Evolutionary conservation across 1,140 invertebrate species (phyloP).

Genomic region (Brachionus manjavacas): DNA sequence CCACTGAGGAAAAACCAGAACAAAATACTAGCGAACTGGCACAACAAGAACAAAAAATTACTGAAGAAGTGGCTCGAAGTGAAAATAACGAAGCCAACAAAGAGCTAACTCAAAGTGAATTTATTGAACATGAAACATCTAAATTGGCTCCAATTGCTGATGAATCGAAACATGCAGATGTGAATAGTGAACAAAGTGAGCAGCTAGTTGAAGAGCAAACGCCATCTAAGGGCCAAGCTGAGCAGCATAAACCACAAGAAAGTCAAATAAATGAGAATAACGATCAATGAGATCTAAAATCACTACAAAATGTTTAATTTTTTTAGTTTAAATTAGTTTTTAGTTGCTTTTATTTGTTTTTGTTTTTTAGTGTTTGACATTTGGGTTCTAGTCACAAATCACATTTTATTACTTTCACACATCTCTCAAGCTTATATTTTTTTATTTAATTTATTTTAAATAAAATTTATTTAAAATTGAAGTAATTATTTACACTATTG

Average conservation of each 20-base stretch:
- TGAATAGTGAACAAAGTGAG: neutral
- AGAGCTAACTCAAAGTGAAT: neutral
- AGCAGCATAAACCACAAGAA: neutral
- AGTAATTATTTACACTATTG: no score
- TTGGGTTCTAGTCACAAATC: no score
- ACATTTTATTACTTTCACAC: no score
- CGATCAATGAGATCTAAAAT: no score
- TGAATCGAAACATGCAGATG: neutral
- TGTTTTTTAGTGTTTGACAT: no score
- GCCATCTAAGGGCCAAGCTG: neutral
- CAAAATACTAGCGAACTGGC: neutral
- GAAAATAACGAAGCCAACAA: neutral
- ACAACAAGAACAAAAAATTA: neutral
- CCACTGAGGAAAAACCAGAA: neutral
- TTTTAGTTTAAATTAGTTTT: no score
- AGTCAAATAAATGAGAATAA: neutral
- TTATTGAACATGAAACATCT: slow-evolving; percentile 10
- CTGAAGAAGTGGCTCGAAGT: neutral
- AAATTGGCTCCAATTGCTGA: neutral
- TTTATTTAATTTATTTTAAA: no score
- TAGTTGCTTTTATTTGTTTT: no score
- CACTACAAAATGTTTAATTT: no score
- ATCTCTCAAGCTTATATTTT: no score
- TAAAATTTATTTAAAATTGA: no score
- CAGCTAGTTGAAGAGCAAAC: neutral